Evolutionary conservation across 2,888 invertebrate genomes (phyloP).

Genomic region (Malthinus flaveolus): DNA sequence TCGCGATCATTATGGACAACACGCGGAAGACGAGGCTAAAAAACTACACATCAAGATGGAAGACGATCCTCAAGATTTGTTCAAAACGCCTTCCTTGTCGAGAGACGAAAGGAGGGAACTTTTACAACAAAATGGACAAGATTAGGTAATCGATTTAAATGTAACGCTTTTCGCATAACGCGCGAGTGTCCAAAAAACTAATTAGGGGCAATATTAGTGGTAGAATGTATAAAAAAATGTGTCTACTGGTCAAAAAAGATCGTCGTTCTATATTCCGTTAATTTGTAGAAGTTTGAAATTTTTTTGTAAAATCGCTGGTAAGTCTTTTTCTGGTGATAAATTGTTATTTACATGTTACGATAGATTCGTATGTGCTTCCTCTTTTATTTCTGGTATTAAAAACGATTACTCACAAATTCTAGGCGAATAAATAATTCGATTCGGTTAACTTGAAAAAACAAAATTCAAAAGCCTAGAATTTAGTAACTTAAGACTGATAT

Average conservation of each 20-base stretch:
- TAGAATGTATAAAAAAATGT: slow-evolving; percentile 33
- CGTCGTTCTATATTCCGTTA: slow-evolving; percentile 37
- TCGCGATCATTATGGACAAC: slow-evolving; percentile 60
- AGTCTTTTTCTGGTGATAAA: slow-evolving; percentile 23
- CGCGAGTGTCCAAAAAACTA: slow-evolving; percentile 28
- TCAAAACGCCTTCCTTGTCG: slow-evolving; percentile 60
- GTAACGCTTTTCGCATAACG: slow-evolving; percentile 9
- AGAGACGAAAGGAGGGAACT: slow-evolving; percentile 67
- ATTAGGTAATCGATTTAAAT: slow-evolving; percentile 56
- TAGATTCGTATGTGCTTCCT: slow-evolving; percentile 51
- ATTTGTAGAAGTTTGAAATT: slow-evolving; percentile 29
- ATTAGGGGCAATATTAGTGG: slow-evolving; percentile 52
- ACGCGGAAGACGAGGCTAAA: slow-evolving; percentile 59
- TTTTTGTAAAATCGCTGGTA: slow-evolving; percentile 23
- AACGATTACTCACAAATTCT: slow-evolving; percentile 39
- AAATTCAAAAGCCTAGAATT: slow-evolving; percentile 21
- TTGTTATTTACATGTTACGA: slow-evolving; percentile 39
- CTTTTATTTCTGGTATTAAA: slow-evolving; percentile 44
- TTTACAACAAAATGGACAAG: slow-evolving; percentile 79
- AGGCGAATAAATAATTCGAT: not conserved
- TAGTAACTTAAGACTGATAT: slow-evolving; percentile 51
- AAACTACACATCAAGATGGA: slow-evolving; percentile 40
- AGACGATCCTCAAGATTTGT: slow-evolving; percentile 50
- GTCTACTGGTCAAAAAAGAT: slow-evolving; percentile 29
- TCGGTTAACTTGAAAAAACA: not conserved